These are phyloP conservation scores for Stenodera caucasica DNA, from an alignment of 2,888 invertebrate species.

Conservation along the genomic window DNA sequence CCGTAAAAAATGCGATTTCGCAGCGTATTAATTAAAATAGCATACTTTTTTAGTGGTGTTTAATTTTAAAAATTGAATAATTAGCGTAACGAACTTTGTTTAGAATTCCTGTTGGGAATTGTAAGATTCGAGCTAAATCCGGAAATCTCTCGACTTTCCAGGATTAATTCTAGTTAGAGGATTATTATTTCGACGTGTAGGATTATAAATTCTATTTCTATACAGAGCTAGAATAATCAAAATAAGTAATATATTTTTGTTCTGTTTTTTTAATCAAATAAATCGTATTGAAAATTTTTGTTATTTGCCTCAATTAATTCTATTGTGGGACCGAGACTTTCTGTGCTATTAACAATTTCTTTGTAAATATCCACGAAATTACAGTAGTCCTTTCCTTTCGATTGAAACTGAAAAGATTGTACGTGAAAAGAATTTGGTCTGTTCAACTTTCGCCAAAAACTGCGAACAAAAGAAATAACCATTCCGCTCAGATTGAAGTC, in stretches of 20 bases:
- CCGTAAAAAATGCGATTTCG: no score
- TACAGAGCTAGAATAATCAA: neutral
- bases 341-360: neutral
- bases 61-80: neutral
- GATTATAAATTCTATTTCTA: neutral
- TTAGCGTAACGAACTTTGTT: neutral
- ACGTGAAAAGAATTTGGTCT: neutral
- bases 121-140: neutral
- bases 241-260: no score
- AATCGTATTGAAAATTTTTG: no score
- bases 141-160: neutral
- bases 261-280: no score
- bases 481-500: no score
- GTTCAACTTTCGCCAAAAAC: no score
- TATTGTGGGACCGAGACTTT: no score
- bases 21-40: no score
- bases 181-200: neutral
- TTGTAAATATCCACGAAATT: neutral
- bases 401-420: neutral
- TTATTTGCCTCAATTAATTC: no score
- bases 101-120: neutral
- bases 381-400: neutral
- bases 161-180: neutral
- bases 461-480: no score
- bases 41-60: neutral